Evolutionary conservation across 2,888 invertebrate species (phyloP).

Genomic region (Campoplex nolae): DNA sequence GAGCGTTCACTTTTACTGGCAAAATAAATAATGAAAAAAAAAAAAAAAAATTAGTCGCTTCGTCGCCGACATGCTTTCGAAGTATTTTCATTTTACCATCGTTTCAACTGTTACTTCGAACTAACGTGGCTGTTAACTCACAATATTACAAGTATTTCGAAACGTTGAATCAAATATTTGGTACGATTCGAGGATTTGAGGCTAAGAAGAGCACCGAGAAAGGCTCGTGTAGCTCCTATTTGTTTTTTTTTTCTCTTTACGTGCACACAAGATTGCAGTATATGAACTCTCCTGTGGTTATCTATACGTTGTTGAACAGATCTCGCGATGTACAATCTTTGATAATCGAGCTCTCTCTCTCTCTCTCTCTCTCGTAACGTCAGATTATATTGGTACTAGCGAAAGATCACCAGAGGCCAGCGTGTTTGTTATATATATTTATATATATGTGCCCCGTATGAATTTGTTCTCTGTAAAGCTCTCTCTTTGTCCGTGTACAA

Average conservation of each 20-base stretch:
- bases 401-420: slow-evolving; percentile 58
- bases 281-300: slow-evolving; percentile 18
- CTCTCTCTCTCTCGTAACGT: slow-evolving; percentile 22
- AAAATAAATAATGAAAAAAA: no score
- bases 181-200: not conserved
- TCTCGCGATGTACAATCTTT: slow-evolving; percentile 62
- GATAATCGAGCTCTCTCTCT: slow-evolving; percentile 32
- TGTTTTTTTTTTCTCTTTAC: not conserved
- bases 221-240: slow-evolving; percentile 37
- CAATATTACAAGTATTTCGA: not conserved
- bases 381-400: slow-evolving; percentile 50
- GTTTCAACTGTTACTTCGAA: not conserved
- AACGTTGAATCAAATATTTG: slow-evolving; percentile 3
- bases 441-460: slow-evolving; percentile 1
- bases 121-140: not conserved
- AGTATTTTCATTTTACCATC: not conserved
- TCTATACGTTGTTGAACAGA: slow-evolving; percentile 29
- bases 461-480: slow-evolving; percentile 38
- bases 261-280: not conserved
- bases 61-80: not conserved
- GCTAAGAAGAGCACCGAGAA: slow-evolving; percentile 54
- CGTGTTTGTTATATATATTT: slow-evolving; percentile 27
- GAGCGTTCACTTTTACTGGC: no score
- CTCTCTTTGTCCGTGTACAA: slow-evolving; percentile 15
- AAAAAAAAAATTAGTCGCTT: no score